These are phyloP conservation scores for Solenopsis fugax DNA, from an alignment of 1,140 invertebrate species.

Conservation along the genomic window DNA sequence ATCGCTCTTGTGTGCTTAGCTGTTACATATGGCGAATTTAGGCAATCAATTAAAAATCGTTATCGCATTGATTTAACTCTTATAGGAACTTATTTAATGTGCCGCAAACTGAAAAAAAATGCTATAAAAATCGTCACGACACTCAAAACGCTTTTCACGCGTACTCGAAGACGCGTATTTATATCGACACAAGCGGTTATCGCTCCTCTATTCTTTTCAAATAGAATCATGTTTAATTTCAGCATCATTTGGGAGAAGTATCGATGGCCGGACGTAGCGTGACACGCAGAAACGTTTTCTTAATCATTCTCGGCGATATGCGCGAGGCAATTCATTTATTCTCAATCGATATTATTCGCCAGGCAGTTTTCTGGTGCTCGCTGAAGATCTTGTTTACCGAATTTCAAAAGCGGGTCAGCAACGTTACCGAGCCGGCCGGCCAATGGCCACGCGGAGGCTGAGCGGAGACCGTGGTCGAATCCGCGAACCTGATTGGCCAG, in stretches of 20 bases:
- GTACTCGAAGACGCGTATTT: neutral
- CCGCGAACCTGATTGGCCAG: constrained; percentile 3
- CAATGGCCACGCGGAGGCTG: constrained; percentile 4
- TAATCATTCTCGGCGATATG: neutral
- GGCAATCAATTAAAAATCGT: no score
- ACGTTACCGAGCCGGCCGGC: constrained; percentile 19
- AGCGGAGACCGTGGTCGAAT: constrained; percentile 15
- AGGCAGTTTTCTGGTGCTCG: constrained; percentile 16
- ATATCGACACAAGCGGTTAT: neutral
- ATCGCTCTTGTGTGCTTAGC: no score
- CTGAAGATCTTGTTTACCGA: constrained; percentile 43
- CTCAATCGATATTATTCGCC: constrained; percentile 4
- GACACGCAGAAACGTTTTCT: constrained; percentile 5
- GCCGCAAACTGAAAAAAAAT: no score
- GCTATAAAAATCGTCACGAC: no score
- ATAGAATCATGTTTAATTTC: neutral
- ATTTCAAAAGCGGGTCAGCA: constrained; percentile 51
- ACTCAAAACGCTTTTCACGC: no score
- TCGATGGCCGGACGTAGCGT: neutral
- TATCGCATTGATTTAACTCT: no score
- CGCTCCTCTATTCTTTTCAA: neutral
- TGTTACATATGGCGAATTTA: no score
- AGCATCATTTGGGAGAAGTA: neutral
- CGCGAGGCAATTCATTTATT: neutral
- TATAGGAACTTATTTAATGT: no score